Conservation (phyloP, 1,140 invertebrate genomes). For the Meloidogyne chitwoodi region DNA sequence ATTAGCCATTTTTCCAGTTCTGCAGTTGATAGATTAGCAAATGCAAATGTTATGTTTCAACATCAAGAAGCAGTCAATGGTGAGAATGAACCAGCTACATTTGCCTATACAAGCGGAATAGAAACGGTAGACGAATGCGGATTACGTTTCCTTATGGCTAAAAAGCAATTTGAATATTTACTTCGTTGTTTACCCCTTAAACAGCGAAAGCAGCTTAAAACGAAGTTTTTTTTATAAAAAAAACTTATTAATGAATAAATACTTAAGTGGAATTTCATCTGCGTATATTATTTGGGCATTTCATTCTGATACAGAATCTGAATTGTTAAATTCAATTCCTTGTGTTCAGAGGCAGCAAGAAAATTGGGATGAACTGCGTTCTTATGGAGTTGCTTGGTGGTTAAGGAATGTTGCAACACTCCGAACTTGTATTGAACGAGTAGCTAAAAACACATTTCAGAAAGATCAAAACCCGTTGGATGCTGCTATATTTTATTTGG, state of each 20-base stretch:
- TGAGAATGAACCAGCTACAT: constrained; percentile 79
- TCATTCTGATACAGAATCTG: constrained; percentile 95
- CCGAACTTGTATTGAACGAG: constrained; percentile 80
- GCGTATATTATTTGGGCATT: constrained; percentile 97
- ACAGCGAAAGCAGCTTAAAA: constrained; percentile 66
- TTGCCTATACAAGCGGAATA: constrained; percentile 69
- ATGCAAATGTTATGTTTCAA: constrained; percentile 55
- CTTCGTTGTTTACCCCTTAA: constrained; percentile 80
- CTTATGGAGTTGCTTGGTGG: constrained; percentile 95
- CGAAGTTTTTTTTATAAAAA: constrained; percentile 22
- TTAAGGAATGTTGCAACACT: constrained; percentile 79
- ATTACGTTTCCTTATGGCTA: constrained; percentile 85
- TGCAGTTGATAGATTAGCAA: constrained; percentile 50
- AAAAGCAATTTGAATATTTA: constrained; percentile 96
- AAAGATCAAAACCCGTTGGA: constrained; percentile 84
- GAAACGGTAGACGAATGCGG: constrained; percentile 94
- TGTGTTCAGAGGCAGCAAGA: constrained; percentile 66
- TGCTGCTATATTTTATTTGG: constrained; percentile 91
- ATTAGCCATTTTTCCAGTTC: constrained; percentile 67
- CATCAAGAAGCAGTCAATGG: constrained; percentile 54
- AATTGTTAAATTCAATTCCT: constrained; percentile 82
- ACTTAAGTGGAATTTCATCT: constrained; percentile 73
- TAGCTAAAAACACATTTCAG: constrained; percentile 60
- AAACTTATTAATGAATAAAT: constrained; percentile 1
- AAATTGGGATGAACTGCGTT: constrained; percentile 84